These are phyloP conservation scores for Epinephelus moara DNA, from an alignment of 2,113 vertebrate species.

Conservation along the genomic window DNA sequence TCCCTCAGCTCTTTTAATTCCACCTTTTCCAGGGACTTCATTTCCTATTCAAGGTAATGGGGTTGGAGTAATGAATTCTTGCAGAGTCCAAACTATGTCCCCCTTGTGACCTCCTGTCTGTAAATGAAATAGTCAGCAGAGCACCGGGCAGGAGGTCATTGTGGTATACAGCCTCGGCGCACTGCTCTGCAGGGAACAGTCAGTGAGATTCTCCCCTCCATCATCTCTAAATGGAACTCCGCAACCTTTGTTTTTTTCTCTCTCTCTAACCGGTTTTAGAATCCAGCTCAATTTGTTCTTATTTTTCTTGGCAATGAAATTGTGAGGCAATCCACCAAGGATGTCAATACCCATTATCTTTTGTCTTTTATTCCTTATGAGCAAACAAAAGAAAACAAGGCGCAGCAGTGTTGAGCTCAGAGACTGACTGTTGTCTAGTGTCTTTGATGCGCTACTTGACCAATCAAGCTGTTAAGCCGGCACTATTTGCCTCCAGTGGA, in stretches of 20 bases:
- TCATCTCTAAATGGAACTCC: conserved; percentile 59
- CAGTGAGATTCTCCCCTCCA: conserved; percentile 55
- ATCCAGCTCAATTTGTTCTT: conserved; percentile 58
- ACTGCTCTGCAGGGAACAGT: conserved; percentile 62
- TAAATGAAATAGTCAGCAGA: conserved; percentile 81
- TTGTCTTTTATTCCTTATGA: conserved; percentile 57
- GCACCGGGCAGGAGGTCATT: conserved; percentile 68
- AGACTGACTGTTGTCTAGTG: conserved; percentile 41
- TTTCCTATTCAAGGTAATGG: conserved; percentile 80
- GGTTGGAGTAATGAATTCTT: conserved; percentile 78
- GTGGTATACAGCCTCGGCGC: conserved; percentile 47
- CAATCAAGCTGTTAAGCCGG: conserved; percentile 62
- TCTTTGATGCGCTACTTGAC: conserved; percentile 65
- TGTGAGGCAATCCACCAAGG: conserved; percentile 52
- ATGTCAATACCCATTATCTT: conserved; percentile 67
- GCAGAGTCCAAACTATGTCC: conserved; percentile 71
- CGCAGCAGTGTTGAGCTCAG: conserved; percentile 27
- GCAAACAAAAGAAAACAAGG: conserved; percentile 58
- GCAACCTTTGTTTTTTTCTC: conserved; percentile 46
- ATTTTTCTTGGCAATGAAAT: conserved; percentile 67
- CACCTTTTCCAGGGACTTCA: conserved; percentile 67
- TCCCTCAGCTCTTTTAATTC: conserved; percentile 65
- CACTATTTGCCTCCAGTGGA: conserved; percentile 45
- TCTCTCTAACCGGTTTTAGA: conserved; percentile 37
- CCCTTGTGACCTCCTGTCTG: conserved; percentile 75